Evolutionary conservation across 2,113 vertebrate species (phyloP), one percentile per base, ranked within the genome.

Genomic region (Plestiodon gilberti): DNA sequence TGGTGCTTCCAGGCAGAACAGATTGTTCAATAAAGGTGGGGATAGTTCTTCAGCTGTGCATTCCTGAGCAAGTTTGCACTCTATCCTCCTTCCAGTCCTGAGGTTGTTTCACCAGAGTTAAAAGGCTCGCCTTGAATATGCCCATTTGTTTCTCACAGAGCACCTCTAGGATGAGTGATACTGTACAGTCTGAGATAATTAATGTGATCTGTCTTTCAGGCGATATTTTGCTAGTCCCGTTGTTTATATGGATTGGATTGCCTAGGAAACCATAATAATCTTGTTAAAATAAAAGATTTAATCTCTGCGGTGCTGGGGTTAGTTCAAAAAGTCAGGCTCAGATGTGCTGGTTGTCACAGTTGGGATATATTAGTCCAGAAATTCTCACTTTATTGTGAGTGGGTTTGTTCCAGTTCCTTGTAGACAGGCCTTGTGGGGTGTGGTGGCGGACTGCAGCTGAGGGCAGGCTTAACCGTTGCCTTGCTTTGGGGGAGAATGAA

Each of bases 181-280:
- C 69, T 93, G 89, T 84, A 87, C 85, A 90, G 74, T 80, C 6
- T 76, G 28, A 81, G 87, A 89, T 89, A 93, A 92, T 59, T 52
- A 85, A 67, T 91, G 89, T 48, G 85, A 86, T 89, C 69, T 0
- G 55, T 90, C 91, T 91, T 87, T 75, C 25, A 90, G 70, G 67
- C 78, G 4, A 0, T 90, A 57, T 91, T 91, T 88, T 88, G 76
- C 86, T 95, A 88, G 78, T 88, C 69, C 85, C 81, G 62, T 87
- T 95, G 91, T 94, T 95, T 94, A 82, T 91, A 55, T 91, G 91
- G 82, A 30, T 59, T 88, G 89, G 82, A 93, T 95, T 87, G 89
- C 92, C 89, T 90, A 73, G 91, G 92, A 94, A 93, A 92, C 89
- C 81, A 84, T 91, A 82, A 91, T 76, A 91, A 92, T 91, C 76